Evolutionary conservation across 64 coral and sea anemone species (phyloP).

Genomic region (Dendrophyllia cribrosa): DNA sequence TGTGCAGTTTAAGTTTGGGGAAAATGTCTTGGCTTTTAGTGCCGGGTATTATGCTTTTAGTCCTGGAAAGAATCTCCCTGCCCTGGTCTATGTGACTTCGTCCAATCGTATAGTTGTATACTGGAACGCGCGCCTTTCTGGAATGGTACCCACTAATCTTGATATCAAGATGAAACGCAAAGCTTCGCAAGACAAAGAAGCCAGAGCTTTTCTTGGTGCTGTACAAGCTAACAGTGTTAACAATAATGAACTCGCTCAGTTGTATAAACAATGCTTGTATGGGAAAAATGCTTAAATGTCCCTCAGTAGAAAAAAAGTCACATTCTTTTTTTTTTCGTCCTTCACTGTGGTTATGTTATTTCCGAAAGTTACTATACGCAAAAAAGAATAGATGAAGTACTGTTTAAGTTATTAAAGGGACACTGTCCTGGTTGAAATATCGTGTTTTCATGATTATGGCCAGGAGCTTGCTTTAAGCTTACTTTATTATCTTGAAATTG

Average conservation of each 20-base stretch:
- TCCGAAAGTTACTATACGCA: too few species aligned
- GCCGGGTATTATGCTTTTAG: constrained; percentile 74
- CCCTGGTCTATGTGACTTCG: constrained; percentile 92
- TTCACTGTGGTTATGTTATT: too few species aligned
- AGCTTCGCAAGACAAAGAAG: neutral
- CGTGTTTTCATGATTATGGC: too few species aligned
- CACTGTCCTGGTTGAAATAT: too few species aligned
- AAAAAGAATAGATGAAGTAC: too few species aligned
- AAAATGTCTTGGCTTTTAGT: constrained; percentile 89
- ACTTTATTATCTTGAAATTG: too few species aligned
- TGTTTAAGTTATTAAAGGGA: too few species aligned
- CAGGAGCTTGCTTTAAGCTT: too few species aligned
- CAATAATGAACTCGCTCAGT: neutral
- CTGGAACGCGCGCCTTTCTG: constrained; percentile 63
- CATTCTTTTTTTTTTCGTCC: too few species aligned
- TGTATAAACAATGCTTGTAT: neutral
- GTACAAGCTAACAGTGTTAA: neutral
- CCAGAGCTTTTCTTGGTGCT: neutral
- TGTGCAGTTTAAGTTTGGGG: constrained; percentile 88
- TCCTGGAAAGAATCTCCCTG: constrained; percentile 70
- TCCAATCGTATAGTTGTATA: constrained; percentile 89
- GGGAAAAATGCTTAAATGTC: neutral
- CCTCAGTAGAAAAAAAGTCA: too few species aligned
- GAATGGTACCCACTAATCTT: constrained; percentile 72
- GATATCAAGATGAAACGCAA: constrained; percentile 40